A percentile compares a stretch with the other conserved stretches of the same genome.
Conservation (phyloP, 2,797 vertebrate genomes). For the Pangasius larnaudii region DNA sequence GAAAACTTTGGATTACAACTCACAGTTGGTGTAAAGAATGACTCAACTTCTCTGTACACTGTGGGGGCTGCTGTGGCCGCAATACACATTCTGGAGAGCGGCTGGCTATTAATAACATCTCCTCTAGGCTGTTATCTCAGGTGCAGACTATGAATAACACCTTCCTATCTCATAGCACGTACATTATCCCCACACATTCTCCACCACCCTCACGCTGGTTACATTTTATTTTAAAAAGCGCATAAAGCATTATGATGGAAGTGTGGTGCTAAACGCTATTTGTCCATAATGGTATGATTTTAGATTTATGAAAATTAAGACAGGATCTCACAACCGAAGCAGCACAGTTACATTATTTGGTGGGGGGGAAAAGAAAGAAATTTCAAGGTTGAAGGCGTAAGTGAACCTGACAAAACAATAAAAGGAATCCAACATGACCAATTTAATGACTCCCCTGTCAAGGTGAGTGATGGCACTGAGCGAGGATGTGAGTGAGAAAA, state of each 20-base stretch:
- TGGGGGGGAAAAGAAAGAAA: conserved; percentile 36
- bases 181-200: conserved; percentile 46
- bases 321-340: conserved; percentile 33
- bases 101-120: conserved; percentile 51
- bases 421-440: conserved; percentile 60
- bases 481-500: conserved; percentile 56
- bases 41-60: conserved; percentile 21
- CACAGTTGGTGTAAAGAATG: conserved; percentile 36
- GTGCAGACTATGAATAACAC: conserved; percentile 46
- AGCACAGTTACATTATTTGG: conserved; percentile 41
- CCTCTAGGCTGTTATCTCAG: conserved; percentile 48
- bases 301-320: conserved; percentile 57
- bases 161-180: conserved; percentile 27
- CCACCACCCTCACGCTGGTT: conserved; percentile 24
- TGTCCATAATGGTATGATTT: conserved; percentile 40
- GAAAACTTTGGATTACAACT: conserved; percentile 22
- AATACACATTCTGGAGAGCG: conserved; percentile 40
- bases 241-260: conserved; percentile 34
- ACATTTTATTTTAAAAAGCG: conserved; percentile 37
- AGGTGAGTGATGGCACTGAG: conserved; percentile 64
- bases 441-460: conserved; percentile 64
- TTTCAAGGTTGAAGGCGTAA: conserved; percentile 58
- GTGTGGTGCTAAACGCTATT: conserved; percentile 29
- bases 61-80: conserved; percentile 31
- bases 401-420: conserved; percentile 63